Evolutionary conservation across 2,113 vertebrate genomes (phyloP), one percentile per base, ranked within the genome.

Genomic region (Seriola dumerili): DNA sequence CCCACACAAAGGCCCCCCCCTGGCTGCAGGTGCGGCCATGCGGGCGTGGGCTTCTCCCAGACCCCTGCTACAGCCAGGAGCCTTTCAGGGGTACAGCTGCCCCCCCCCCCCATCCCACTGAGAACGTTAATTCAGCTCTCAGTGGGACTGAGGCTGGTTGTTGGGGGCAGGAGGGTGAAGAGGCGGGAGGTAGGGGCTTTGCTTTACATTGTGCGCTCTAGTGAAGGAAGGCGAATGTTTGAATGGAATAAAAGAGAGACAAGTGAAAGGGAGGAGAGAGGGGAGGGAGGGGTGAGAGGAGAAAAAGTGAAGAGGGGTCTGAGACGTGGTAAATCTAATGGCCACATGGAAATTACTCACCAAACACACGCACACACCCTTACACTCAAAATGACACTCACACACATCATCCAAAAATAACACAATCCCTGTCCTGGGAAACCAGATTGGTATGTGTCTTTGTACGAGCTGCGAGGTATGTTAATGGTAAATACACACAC

Each of bases 71-170:
- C 34, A 73, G 62, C 67, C 13, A 0, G 54, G 59, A 59, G 66
- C 74, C 63, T 84, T 65, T 79, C 29, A 38, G 32, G 58, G 57
- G 16, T 40, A 44, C 50, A 21, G 29, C 58, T 14, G 44, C 48
- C 29, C 29, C 29, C 25, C 29, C 29, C 25, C 25, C 29, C 82
- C 71, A 52, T 81, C 57, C 85, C 68, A 86, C 83, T 92, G 78
- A 89, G 65, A 71, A 68, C 36, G 73, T 29, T 87, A 88, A 94
- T 91, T 91, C 83, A 92, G 80, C 83, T 63, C 65, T 72, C 67
- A 72, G 78, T 38, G 78, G 64, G 72, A 14, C 62, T 14, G n/a
- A n/a, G 80, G 62, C 48, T 76, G 55, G 81, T 17, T 34, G 58
- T 17, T 21, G 23, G 23, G 79, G 3, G 63, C 5, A 42, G 48